Base-by-base conservation (phyloP, 1,140 invertebrate species). In the Ruditapes philippinarum region DNA sequence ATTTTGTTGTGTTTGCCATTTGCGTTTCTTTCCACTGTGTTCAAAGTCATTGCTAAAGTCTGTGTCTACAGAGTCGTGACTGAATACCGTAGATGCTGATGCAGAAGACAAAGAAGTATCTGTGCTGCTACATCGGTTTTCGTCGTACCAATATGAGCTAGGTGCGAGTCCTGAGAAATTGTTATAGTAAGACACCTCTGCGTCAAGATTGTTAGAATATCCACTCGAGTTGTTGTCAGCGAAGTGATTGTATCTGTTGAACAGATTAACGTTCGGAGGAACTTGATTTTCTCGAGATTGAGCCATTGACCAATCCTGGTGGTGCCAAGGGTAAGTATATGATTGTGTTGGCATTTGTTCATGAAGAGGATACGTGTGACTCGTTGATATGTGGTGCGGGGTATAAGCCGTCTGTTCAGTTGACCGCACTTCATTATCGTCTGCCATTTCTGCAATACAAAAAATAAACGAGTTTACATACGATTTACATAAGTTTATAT, bases 101-200 rank as follows among this genome's bases (percentile, higher is more conserved):
- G 82, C 49, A 0, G 31, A 38, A 0, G 82, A 84, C 0, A 84
- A 5, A n/a, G 65, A 49, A 19, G 82, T 84, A 19, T 84, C 82
- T 36, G 82, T 84, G 38, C 82, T 84, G 33, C 65, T 73, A 38
- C 82, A 84, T 1, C 82, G 38, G 33, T 12, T 36, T 2, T 84
- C 82, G 33, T 78, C 74, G n/a, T 78, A 54, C 0, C 36, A 12
- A 28, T 51, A 19, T 17, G 11, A 40, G 1, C 38, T 9, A 5
- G 11, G 38, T 17, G 51, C 45, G 17, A 36, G 28, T 51, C 42
- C 12, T 0, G 22, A 36, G 1, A 22, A 4, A 3, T 36, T 11
- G 45, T 14, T 78, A 49, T 51, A 51, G 45, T 51, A 51, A 1
- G 74, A 33, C 28, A 78, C 74, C 31, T 78, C 74, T 31, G 42